Conservation (phyloP, 2,888 invertebrate genomes). For the Eudasyphora cyanicolor region DNA sequence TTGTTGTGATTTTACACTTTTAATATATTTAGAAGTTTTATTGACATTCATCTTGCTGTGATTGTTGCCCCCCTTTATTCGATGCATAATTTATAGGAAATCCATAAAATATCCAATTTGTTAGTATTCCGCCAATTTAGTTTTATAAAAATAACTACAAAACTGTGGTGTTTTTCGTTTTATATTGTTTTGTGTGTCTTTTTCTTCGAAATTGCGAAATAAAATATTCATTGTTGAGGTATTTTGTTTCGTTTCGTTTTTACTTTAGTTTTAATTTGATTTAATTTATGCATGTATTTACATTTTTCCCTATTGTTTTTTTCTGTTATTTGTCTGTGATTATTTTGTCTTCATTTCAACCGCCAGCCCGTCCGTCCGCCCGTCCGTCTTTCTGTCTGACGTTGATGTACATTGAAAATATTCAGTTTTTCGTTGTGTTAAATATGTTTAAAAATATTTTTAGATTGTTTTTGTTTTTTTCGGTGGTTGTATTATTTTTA, state of each 20-base stretch:
- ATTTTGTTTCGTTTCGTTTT: background rate
- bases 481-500: constrained; percentile 4
- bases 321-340: background rate
- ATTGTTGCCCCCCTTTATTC: background rate
- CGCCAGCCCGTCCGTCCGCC: background rate
- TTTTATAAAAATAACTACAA: background rate
- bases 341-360: background rate
- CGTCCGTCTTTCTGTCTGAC: background rate
- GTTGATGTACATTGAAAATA: background rate
- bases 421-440: constrained; percentile 14
- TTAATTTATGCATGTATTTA: constrained; percentile 9
- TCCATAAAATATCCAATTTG: background rate
- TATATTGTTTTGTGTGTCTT: background rate
- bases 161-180: background rate
- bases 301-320: background rate
- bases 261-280: background rate
- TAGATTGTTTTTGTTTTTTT: constrained; percentile 16
- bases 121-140: background rate
- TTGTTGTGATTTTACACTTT: too few species aligned
- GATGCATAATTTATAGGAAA: background rate
- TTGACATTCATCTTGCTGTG: background rate
- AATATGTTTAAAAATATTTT: constrained; percentile 25
- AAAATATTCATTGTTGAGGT: background rate
- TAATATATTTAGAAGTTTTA: background rate
- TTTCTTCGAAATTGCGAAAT: background rate